Conservation (phyloP, 2,797 vertebrate genomes). For the Neosilurus mollespiculum region DNA sequence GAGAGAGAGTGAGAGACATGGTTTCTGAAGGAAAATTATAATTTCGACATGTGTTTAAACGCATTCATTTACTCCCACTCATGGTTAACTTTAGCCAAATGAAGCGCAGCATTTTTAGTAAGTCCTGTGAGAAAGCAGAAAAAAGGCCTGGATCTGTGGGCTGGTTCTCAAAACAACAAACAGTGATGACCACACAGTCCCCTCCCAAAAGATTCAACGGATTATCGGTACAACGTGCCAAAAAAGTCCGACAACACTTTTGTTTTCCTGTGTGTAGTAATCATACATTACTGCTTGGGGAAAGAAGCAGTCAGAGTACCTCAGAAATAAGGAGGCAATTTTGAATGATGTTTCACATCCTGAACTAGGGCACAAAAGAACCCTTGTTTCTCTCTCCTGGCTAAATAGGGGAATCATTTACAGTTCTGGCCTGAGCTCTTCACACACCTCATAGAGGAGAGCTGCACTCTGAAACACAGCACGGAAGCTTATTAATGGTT, state of each 20-base stretch:
- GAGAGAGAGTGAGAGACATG: constrained; percentile 47
- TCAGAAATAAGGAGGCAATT: constrained; percentile 68
- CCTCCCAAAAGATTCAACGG: constrained; percentile 42
- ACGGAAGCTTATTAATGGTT: not conserved
- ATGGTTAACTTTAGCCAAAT: constrained; percentile 60
- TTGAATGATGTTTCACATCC: constrained; percentile 73
- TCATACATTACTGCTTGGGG: constrained; percentile 52
- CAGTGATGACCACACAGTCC: constrained; percentile 42
- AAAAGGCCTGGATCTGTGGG: constrained; percentile 41
- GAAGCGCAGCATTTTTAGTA: constrained; percentile 61
- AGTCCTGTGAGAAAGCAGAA: constrained; percentile 48
- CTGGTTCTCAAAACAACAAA: constrained; percentile 47
- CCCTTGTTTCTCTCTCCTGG: constrained; percentile 62
- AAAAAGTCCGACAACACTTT: constrained; percentile 32
- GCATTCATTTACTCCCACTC: constrained; percentile 72
- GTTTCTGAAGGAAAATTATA: constrained; percentile 59
- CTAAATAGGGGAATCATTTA: constrained; percentile 60
- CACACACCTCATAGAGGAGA: constrained; percentile 5
- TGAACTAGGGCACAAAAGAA: constrained; percentile 72
- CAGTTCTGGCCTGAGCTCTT: constrained; percentile 5
- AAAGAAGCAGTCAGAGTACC: constrained; percentile 75
- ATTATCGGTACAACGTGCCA: constrained; percentile 25
- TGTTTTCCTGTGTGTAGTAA: constrained; percentile 12
- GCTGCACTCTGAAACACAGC: not conserved
- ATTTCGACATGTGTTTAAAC: constrained; percentile 70